Evolutionary conservation across 92 coral and sea anemone genomes (phyloP), one percentile per base, ranked within the genome.

Genomic region (Epizoanthus fatuus): DNA sequence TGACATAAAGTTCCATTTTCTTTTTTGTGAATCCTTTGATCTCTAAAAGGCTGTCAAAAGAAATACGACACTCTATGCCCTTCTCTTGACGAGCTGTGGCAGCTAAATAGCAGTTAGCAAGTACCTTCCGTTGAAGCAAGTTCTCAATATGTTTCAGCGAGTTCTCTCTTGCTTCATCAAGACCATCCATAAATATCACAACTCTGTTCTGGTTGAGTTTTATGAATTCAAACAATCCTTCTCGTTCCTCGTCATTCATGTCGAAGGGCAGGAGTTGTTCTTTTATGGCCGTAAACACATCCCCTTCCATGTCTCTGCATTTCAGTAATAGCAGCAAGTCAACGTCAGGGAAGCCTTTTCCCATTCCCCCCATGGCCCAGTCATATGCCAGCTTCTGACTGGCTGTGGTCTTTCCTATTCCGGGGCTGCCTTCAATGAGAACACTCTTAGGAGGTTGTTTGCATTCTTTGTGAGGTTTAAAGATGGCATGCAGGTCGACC

Each of bases 11-110:
- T 32, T 67, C 86, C 25, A 64, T 38, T 12, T 81, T 74, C 29
- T 25, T 9, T 11, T 14, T 7, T 15, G 32, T 29, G 32, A 29
- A 29, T 29, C 32, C 32, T 1, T 29, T 29, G 32, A 29, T 29
- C 32, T 29, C 32, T 29, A 81, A 55, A 11, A 81, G 79, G 0
- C 77, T 69, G 79, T 81, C 86, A 81, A 74, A 81, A 66, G 25
- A 52, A 39, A 63, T 39, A 3, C 79, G 79, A 12, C 45, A n/a
- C 19, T 39, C 51, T 19, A 70, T 69, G 10, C 86, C 86, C 32
- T 63, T 65, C 63, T 81, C 86, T 35, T 81, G 79, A 4, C 86
- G 86, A 54, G 86, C 53, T 52, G 86, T 81, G 17, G 70, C 68
- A 22, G 70, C 44, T 7, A 80, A 32, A 49, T 44, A 80, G 19